Evolutionary conservation across 2,797 vertebrate genomes (phyloP).

Genomic region (Rhinichthys osculus): DNA sequence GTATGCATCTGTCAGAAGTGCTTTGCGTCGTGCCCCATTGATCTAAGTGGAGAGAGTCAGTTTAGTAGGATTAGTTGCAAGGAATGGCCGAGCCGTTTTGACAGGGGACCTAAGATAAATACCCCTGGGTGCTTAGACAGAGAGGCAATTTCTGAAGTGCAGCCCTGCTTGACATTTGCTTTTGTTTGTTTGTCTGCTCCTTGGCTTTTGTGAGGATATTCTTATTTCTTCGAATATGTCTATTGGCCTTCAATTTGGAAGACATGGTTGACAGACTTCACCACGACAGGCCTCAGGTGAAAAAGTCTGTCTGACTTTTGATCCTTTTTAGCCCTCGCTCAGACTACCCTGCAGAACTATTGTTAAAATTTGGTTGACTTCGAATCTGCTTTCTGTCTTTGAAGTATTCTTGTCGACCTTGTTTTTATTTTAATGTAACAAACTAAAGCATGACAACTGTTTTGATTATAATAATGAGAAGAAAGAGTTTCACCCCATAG

Average conservation of each 20-base stretch:
- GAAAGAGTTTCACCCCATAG: not conserved
- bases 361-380: conserved; percentile 1
- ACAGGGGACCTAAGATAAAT: conserved; percentile 54
- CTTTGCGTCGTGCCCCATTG: conserved; percentile 35
- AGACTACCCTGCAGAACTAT: not conserved
- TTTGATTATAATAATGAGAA: not conserved
- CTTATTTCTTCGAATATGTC: conserved; percentile 43
- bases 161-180: conserved; percentile 41
- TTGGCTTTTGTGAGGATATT: conserved; percentile 24
- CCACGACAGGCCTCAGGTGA: conserved; percentile 11
- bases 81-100: conserved; percentile 52
- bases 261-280: conserved; percentile 2
- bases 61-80: conserved; percentile 59
- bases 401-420: not conserved
- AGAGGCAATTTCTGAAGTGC: conserved; percentile 21
- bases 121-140: conserved; percentile 22
- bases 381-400: not conserved
- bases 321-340: not conserved
- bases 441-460: not conserved
- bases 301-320: conserved; percentile 25
- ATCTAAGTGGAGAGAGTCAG: conserved; percentile 54
- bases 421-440: not conserved
- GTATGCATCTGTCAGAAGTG: conserved; percentile 51
- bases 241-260: conserved; percentile 1
- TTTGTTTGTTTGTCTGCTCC: conserved; percentile 40